A percentile compares a stretch with the other conserved stretches of the same genome.
Evolutionary conservation across 30 jellyfish, hydroid and myxozoan genomes (phyloP).

Genomic region (Pseudorhiza aurosa): DNA sequence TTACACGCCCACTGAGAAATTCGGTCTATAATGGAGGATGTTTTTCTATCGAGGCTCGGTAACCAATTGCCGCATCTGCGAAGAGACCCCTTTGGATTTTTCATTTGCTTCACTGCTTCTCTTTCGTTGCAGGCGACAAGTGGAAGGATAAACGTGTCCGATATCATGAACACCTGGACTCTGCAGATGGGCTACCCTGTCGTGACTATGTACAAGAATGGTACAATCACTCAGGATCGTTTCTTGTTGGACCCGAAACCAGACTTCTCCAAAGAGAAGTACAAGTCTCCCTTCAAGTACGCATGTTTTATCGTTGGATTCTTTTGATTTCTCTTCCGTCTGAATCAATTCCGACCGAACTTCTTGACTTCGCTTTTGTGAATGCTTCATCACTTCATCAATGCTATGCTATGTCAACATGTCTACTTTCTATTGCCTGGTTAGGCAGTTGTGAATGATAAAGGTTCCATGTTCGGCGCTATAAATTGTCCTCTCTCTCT

Average conservation of each 20-base stretch:
- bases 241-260: slow-evolving; percentile 80
- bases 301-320: no score
- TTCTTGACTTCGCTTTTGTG: neutral
- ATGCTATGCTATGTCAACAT: neutral
- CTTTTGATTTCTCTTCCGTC: neutral
- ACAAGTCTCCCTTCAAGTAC: slow-evolving; percentile 79
- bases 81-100: no score
- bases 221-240: slow-evolving; percentile 74
- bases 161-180: slow-evolving; percentile 94
- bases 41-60: no score
- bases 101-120: no score
- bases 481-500: no score
- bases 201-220: slow-evolving; percentile 48
- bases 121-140: slow-evolving; percentile 4
- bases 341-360: no score
- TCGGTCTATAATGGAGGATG: no score
- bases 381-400: neutral
- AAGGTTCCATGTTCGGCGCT: no score
- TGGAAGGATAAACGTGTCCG: slow-evolving; percentile 48
- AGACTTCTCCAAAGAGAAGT: slow-evolving; percentile 72
- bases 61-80: no score
- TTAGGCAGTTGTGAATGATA: neutral
- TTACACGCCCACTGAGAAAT: no score
- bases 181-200: slow-evolving; percentile 97
- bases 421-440: neutral